Evolutionary conservation across 1,140 invertebrate genomes (phyloP).

Genomic region (Aphidius gifuensis): DNA sequence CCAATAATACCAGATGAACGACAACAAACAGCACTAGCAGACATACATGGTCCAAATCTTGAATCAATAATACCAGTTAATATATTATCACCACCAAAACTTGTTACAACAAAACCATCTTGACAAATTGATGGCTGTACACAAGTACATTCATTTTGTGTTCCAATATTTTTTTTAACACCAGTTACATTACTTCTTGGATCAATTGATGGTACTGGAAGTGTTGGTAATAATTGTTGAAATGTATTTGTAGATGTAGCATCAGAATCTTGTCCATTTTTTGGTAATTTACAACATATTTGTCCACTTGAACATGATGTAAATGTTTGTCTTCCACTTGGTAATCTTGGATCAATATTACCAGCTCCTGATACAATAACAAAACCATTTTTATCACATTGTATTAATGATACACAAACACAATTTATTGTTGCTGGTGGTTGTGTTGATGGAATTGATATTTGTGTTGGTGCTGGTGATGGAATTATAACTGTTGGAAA

Average conservation of each 20-base stretch:
- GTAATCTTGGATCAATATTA: constrained; percentile 31
- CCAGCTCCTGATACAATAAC: constrained; percentile 21
- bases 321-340: constrained; percentile 22
- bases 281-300: constrained; percentile 33
- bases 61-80: constrained; percentile 19
- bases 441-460: neutral
- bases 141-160: constrained; percentile 41
- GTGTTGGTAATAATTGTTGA: neutral
- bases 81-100: constrained; percentile 33
- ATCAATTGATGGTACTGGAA: neutral
- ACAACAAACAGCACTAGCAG: constrained; percentile 43
- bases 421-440: neutral
- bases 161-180: constrained; percentile 33
- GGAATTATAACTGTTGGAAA: neutral
- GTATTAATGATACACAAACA: constrained; percentile 19
- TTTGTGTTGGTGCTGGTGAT: neutral
- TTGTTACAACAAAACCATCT: constrained; percentile 28
- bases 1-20: constrained; percentile 17
- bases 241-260: neutral
- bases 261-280: constrained; percentile 18
- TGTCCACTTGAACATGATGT: constrained; percentile 21
- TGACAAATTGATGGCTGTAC: constrained; percentile 35
- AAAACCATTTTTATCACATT: constrained; percentile 21
- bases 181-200: constrained; percentile 12
- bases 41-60: constrained; percentile 39